Evolutionary conservation across 2,113 vertebrate species (phyloP), one percentile per base, ranked within the genome.

Genomic region (Charina bottae): DNA sequence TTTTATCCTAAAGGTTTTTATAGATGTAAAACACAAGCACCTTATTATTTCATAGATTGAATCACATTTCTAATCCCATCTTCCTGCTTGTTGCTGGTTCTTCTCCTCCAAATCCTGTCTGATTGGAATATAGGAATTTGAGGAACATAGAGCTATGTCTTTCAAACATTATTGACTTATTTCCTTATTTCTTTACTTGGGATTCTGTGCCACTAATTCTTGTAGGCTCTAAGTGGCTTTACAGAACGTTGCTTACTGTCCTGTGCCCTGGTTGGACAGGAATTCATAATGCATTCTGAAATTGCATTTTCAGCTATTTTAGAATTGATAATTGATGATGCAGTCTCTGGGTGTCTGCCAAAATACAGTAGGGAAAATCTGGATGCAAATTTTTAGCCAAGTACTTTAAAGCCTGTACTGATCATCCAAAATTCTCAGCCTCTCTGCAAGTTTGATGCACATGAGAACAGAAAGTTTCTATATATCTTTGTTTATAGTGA

Each of bases 361-460:
- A 86, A 90, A 87, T 90, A 42, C 42, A 42, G 42, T 42, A 93
- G 84, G 92, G 93, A 95, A 95, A 92, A 95, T 96, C 93, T 97
- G 72, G 95, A 93, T 96, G 93, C 93, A 96, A 96, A 95, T 89
- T 95, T 94, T 93, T 94, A 95, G 94, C 95, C 93, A 95, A 94
- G 92, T 96, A 94, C 95, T 96, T 91, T 88, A 95, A 60, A 93
- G 93, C 91, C 46, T 94, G 2, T 88, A 12, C 23, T 78, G 56
- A 1, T 72, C 91, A 90, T 90, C 88, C 56, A 64, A 53, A 37
- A 19, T 59, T 89, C 28, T 89, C 33, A 1, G 33, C 26, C 92
- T 95, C 87, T 93, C 68, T 49, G 26, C 1, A 12, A 46, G 15
- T 84, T 84, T 46, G n/a, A 46, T 37, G 28, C n/a, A 37, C 53